phyloP scores from a whole-genome alignment of 2,888 invertebrate genomes.

The Leptothorax acervorum region DNA sequence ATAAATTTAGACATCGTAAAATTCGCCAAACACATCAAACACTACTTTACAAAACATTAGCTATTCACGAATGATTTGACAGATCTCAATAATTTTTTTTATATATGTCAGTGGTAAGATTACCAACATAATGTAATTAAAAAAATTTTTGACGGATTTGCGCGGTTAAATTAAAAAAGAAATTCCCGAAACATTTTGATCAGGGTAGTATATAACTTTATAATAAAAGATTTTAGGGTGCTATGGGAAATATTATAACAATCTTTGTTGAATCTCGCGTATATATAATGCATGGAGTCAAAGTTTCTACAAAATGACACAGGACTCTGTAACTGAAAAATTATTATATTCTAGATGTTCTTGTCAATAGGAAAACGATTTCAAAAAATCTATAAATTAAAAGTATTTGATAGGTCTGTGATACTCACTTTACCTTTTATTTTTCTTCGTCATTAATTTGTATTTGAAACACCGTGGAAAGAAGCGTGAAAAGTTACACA shows the following conservation, averaged over 20 bases:
- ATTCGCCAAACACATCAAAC: too few species aligned
- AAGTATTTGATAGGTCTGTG: not conserved
- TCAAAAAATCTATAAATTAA: not conserved
- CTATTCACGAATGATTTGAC: too few species aligned
- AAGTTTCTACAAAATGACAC: not conserved
- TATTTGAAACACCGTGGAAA: not conserved
- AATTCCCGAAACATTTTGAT: too few species aligned
- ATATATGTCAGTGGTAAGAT: too few species aligned
- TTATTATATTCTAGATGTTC: not conserved
- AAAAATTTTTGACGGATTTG: too few species aligned
- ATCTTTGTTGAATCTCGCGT: not conserved
- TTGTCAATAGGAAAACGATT: not conserved
- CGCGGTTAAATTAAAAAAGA: too few species aligned
- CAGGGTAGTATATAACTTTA: not conserved
- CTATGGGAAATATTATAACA: not conserved
- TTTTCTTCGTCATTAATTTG: not conserved
- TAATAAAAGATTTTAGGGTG: not conserved
- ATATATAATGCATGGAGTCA: not conserved
- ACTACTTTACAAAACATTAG: too few species aligned
- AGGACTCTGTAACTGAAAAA: not conserved
- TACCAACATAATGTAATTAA: too few species aligned
- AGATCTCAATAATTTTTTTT: too few species aligned
- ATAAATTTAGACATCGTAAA: too few species aligned
- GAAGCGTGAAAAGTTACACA: constrained; percentile 34
- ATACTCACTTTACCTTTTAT: not conserved